Percentiles rank a stretch among this genome's conserved stretches.
Evolutionary conservation across 1,140 invertebrate species (phyloP).

Genomic region (Calliphora vicina): DNA sequence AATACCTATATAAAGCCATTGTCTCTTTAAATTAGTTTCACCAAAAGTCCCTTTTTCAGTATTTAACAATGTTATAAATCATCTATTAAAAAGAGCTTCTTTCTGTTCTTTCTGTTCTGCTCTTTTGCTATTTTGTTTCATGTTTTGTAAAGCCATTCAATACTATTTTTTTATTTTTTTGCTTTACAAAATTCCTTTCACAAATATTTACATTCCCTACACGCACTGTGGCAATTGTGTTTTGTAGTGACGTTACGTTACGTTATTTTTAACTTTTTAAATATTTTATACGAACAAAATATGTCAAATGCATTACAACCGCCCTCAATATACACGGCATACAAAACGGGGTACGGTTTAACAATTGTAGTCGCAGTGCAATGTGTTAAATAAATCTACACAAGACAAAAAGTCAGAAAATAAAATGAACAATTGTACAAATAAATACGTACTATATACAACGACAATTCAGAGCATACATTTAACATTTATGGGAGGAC

Average conservation of each 20-base stretch:
- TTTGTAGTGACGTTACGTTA: neutral
- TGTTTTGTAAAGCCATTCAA: too few relatives aligned
- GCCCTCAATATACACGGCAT: neutral
- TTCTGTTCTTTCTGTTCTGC: too few relatives aligned
- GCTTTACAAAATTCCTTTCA: neutral
- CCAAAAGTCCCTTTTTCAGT: too few relatives aligned
- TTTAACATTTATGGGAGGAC: neutral
- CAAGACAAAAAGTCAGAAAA: conserved; percentile 12
- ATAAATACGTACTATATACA: too few relatives aligned
- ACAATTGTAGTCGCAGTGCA: neutral
- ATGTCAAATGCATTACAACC: neutral
- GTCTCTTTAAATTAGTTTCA: too few relatives aligned
- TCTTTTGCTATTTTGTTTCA: too few relatives aligned
- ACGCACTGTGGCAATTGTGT: neutral
- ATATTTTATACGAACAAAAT: conserved; percentile 6
- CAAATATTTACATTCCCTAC: conserved; percentile 16
- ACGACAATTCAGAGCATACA: neutral
- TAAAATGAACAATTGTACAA: neutral
- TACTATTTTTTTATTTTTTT: neutral
- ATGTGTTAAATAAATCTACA: conserved; percentile 17
- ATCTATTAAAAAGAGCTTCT: too few relatives aligned
- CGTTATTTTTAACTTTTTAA: neutral
- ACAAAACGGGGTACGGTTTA: neutral
- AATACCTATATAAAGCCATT: too few relatives aligned
- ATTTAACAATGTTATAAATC: too few relatives aligned